Percentiles rank a stretch among this genome's conserved stretches.
Evolutionary conservation across 2,113 vertebrate species (phyloP).

Genomic region (Conger conger): DNA sequence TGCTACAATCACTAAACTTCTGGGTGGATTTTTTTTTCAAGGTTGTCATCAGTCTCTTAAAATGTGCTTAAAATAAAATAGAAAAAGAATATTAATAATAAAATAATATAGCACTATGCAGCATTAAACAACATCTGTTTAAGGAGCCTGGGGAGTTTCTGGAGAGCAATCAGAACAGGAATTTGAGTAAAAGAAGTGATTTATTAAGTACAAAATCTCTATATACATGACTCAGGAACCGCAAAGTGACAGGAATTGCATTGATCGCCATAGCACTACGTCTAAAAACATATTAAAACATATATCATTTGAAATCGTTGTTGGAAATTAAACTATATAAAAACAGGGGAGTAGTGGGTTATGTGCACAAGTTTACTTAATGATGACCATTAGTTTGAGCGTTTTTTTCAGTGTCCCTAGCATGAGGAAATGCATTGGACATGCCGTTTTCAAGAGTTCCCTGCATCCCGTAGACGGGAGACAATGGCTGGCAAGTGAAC

Average conservation of each 20-base stretch:
- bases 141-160: too few species aligned
- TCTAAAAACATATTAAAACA: too few species aligned
- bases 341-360: background rate
- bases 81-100: background rate
- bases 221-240: background rate
- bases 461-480: background rate
- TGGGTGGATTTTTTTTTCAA: background rate
- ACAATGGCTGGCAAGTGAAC: slow-evolving; percentile 5
- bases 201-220: background rate
- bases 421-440: background rate
- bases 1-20: background rate
- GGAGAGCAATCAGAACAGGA: background rate
- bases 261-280: too few species aligned
- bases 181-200: background rate
- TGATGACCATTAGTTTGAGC: background rate
- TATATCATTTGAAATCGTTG: background rate
- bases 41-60: background rate
- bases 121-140: background rate
- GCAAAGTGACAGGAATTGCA: background rate
- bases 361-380: background rate
- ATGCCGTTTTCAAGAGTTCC: background rate
- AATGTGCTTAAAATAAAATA: background rate
- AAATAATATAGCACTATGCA: background rate
- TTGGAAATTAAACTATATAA: too few species aligned
- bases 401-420: background rate